Evolutionary conservation across 2,888 invertebrate genomes (phyloP).

Genomic region (Oxyteleia sp.): DNA sequence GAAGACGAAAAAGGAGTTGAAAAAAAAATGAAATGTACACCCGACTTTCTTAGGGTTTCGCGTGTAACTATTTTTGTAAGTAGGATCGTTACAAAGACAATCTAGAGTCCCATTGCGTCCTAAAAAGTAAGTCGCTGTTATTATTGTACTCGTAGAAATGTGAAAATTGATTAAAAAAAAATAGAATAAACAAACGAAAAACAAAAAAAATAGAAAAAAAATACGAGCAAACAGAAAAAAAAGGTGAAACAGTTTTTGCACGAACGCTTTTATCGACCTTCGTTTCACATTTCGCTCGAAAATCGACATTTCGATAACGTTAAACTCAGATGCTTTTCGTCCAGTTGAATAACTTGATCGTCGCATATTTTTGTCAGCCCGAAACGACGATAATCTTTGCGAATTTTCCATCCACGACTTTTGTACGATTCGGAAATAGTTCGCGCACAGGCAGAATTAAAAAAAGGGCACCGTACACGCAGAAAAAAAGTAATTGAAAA

Average conservation of each 20-base stretch:
- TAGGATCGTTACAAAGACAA: conserved; percentile 82
- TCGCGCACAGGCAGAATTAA: conserved; percentile 11
- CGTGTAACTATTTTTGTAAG: conserved; percentile 77
- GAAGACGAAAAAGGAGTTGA: conserved; percentile 5
- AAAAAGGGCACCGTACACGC: no score
- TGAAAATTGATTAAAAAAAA: conserved; percentile 28
- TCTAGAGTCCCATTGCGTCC: conserved; percentile 83
- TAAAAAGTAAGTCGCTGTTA: conserved; percentile 73
- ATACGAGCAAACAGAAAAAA: no score
- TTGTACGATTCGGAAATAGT: conserved; percentile 36
- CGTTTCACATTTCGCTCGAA: conserved; percentile 37
- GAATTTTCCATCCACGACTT: conserved; percentile 58
- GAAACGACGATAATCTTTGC: conserved; percentile 39
- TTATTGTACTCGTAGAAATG: conserved; percentile 65
- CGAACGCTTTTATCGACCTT: conserved; percentile 37
- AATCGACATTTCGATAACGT: conserved; percentile 31
- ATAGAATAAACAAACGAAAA: conserved; percentile 1
- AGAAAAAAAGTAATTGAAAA: no score
- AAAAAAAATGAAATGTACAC: conserved; percentile 33
- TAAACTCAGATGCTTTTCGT: conserved; percentile 58
- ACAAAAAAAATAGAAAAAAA: no score
- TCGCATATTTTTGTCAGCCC: conserved; percentile 41
- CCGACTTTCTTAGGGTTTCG: conserved; percentile 54
- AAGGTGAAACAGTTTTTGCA: no score
- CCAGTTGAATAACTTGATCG: conserved; percentile 52